These are phyloP conservation scores for Cyprinella venusta DNA, from an alignment of 2,797 vertebrate genomes.

Conservation along the genomic window DNA sequence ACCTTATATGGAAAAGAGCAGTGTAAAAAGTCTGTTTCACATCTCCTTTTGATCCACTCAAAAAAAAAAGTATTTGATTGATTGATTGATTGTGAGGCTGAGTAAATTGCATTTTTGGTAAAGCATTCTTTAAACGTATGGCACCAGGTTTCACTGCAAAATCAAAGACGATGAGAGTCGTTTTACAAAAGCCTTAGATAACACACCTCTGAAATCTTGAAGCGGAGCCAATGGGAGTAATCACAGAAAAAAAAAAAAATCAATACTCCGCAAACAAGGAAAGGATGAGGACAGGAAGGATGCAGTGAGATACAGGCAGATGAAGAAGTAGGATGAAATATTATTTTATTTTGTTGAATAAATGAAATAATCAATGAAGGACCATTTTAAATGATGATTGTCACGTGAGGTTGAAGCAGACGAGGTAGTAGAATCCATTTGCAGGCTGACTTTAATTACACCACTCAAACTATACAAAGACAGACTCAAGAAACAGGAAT, in stretches of 20 bases:
- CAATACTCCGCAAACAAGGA: slow-evolving; percentile 30
- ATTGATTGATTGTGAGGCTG: too few relatives aligned
- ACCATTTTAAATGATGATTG: too few relatives aligned
- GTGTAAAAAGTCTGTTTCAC: background rate
- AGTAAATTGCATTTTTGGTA: background rate
- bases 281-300: background rate
- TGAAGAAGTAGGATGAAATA: too few relatives aligned
- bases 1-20: background rate
- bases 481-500: too few relatives aligned
- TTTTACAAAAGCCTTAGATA: slow-evolving; percentile 12
- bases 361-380: too few relatives aligned
- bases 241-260: slow-evolving; percentile 30
- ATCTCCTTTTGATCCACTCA: background rate
- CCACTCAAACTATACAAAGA: too few relatives aligned
- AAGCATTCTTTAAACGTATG: background rate
- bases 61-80: too few relatives aligned
- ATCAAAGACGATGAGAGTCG: background rate
- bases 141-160: slow-evolving; percentile 6
- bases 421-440: too few relatives aligned
- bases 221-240: slow-evolving; percentile 32
- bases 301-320: too few relatives aligned
- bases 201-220: slow-evolving; percentile 25
- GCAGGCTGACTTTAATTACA: too few relatives aligned
- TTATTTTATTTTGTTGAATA: too few relatives aligned
- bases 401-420: too few relatives aligned